These are phyloP conservation scores for Papilio elwesi DNA, from an alignment of 2,888 invertebrate genomes.

Conservation along the genomic window DNA sequence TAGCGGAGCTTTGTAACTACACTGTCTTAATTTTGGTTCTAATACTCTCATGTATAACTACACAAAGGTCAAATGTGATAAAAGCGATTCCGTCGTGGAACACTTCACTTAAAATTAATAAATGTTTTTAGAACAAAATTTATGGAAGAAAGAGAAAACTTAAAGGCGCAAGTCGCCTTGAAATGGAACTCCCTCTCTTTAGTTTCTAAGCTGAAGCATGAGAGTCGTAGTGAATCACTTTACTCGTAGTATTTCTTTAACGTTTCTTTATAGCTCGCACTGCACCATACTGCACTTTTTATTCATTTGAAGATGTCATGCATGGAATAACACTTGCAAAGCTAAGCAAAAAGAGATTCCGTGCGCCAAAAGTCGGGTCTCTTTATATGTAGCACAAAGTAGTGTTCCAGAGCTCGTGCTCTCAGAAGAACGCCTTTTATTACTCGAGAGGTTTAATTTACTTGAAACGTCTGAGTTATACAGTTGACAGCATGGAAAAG, in stretches of 20 bases:
- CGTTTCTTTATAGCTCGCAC: neutral
- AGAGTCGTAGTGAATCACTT: neutral
- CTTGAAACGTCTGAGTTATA: neutral
- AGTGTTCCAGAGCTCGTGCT: slow-evolving; percentile 12
- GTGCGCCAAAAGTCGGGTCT: slow-evolving; percentile 22
- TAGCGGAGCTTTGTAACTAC: too few species aligned
- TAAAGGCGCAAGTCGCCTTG: neutral
- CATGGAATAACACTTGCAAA: slow-evolving; percentile 34
- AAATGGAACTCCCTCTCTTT: neutral
- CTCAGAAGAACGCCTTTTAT: slow-evolving; percentile 16
- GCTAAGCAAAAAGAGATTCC: slow-evolving; percentile 24
- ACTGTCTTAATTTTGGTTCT: too few species aligned
- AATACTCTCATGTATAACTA: too few species aligned
- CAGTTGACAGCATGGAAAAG: neutral
- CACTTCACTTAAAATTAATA: too few species aligned
- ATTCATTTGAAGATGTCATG: slow-evolving; percentile 31
- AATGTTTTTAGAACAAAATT: too few species aligned
- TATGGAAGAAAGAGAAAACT: neutral
- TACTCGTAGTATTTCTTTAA: neutral
- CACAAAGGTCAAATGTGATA: too few species aligned
- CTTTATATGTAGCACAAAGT: slow-evolving; percentile 29
- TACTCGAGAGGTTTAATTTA: slow-evolving; percentile 13
- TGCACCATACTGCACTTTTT: neutral
- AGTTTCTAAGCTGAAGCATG: neutral
- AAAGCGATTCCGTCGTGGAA: too few species aligned